Percentiles rank a stretch among this genome's conserved stretches.
Conservation (phyloP, 2,888 invertebrate genomes). For the Ormia ochracea region DNA sequence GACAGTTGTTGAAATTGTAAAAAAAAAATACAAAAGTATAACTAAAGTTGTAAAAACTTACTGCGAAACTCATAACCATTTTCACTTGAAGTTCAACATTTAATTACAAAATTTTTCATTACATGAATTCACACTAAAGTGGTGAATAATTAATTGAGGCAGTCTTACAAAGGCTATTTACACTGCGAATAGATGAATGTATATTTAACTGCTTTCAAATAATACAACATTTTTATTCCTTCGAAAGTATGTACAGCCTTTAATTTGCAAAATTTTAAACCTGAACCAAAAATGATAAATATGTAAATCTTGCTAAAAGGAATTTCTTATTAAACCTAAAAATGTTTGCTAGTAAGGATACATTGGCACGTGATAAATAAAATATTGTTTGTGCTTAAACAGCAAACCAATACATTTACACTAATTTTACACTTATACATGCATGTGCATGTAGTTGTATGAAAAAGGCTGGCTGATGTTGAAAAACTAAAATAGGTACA, state of each 20-base stretch:
- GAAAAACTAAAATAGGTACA: neutral
- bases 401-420: neutral
- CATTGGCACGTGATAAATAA: neutral
- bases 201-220: neutral
- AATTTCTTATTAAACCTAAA: neutral
- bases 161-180: neutral
- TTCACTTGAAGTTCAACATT: neutral
- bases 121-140: slow-evolving; percentile 30
- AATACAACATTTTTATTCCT: neutral
- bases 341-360: neutral
- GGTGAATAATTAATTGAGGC: slow-evolving; percentile 25
- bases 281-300: no score
- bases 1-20: slow-evolving; percentile 15
- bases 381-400: neutral
- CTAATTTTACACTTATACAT: no score
- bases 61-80: slow-evolving; percentile 4
- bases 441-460: no score
- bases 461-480: neutral
- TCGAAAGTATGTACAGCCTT: neutral
- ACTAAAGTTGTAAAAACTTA: slow-evolving; percentile 3
- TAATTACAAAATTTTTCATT: slow-evolving; percentile 36
- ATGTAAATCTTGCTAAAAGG: no score
- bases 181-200: neutral
- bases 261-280: neutral
- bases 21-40: neutral